Percentiles rank a stretch among this genome's conserved stretches.
Evolutionary conservation across 2,888 invertebrate species (phyloP).

Genomic region (Carcina quercana): DNA sequence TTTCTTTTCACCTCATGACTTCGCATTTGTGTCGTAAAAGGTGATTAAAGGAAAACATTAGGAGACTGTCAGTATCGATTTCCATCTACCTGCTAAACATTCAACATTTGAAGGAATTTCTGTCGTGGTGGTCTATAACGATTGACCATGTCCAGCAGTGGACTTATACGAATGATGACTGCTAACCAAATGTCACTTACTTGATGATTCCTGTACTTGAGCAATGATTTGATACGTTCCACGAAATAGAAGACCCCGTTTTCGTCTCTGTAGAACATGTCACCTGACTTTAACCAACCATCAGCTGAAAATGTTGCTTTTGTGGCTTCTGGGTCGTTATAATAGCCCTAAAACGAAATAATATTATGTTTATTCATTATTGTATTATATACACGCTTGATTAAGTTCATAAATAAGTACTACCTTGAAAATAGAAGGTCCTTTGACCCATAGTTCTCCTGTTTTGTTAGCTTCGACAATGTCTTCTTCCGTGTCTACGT

Average conservation of each 20-base stretch:
- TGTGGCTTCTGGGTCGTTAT: slow-evolving; percentile 36
- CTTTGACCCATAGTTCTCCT: slow-evolving; percentile 2
- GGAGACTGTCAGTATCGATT: too few species aligned
- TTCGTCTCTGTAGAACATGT: slow-evolving; percentile 56
- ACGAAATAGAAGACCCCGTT: slow-evolving; percentile 49
- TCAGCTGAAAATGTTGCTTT: slow-evolving; percentile 33
- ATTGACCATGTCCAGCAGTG: too few species aligned
- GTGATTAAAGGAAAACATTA: too few species aligned
- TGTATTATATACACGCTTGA: too few species aligned
- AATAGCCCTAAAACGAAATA: slow-evolving; percentile 36
- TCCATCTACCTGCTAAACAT: too few species aligned
- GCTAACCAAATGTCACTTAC: slow-evolving; percentile 27
- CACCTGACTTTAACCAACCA: slow-evolving; percentile 53
- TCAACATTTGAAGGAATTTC: too few species aligned
- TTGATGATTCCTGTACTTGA: slow-evolving; percentile 53
- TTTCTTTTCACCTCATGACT: too few species aligned
- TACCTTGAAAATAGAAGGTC: slow-evolving; percentile 1
- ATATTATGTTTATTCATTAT: not conserved
- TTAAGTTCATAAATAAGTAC: too few species aligned
- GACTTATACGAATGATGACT: too few species aligned
- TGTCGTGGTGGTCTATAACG: too few species aligned
- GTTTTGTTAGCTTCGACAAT: slow-evolving; percentile 26
- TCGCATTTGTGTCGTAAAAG: too few species aligned
- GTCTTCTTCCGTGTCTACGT: slow-evolving; percentile 25
- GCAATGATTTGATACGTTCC: slow-evolving; percentile 55